Base-by-base conservation (phyloP, 2,797 vertebrate genomes). In the Austrolebias charrua region DNA sequence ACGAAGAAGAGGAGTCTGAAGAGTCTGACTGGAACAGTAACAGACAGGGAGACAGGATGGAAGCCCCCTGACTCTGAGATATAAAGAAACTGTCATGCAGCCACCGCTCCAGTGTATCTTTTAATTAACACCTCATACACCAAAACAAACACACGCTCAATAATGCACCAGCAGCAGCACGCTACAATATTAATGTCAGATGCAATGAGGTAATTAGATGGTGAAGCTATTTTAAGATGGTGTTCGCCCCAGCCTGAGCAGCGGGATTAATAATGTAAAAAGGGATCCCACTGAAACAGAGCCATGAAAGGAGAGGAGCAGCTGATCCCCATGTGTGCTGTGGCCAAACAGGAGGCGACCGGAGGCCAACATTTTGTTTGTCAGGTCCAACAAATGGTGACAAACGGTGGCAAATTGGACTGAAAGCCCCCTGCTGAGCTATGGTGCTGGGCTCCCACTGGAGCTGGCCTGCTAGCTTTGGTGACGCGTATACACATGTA, bases 331-430 rank as follows among this genome's bases (percentile, higher is more conserved):
- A 60, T 73, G 79, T 75, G 86, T 67, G 83, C 75, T 45, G 75
- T 16, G 59, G 73, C 75, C 75, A 76, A 81, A 69, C 18, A 10
- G 81, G 77, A 74, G 76, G 76, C 45, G 73, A 69, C 63, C 14
- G 62, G 63, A 81, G 87, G 86, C 85, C 84, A 83, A 81, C 82
- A 71, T 81, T 88, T 88, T 85, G 88, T 83, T 86, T 83, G 83
- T 88, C 83, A 77, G 81, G 69, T 69, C 13, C 76, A 87, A 90
- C 88, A 92, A 92, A 90, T 88, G 90, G 87, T 90, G 91, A 92
- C 89, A 92, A 91, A 93, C 87, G 91, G 91, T 86, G 76, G 89
- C 91, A 92, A 92, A 93, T 92, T 92, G 90, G 81, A 90, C 77
- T 85, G 90, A 93, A 90, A 84, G 86, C 91, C 82, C 81, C 91